A percentile compares a stretch with the other conserved stretches of the same genome.
Evolutionary conservation across 2,888 invertebrate species (phyloP).

Genomic region (Lithophane semibrunnea): DNA sequence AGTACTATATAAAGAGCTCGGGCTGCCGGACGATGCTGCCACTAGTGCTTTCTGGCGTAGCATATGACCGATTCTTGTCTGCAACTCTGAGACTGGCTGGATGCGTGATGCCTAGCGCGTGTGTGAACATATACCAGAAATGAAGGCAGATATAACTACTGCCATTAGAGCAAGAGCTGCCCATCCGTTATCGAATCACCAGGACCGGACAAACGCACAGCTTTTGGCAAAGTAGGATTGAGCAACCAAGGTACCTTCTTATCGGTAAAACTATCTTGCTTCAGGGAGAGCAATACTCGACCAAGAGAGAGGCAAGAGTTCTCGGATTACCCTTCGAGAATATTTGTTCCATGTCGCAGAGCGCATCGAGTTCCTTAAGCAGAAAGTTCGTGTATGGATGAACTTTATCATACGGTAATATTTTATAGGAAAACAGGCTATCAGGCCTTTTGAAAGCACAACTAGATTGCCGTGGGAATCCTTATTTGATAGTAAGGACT

Average conservation of each 20-base stretch:
- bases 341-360: not conserved
- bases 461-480: not conserved
- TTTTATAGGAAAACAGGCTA: too few relatives aligned
- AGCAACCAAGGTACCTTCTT: not conserved
- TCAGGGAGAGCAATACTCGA: not conserved
- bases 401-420: too few relatives aligned
- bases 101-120: not conserved
- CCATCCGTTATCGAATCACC: not conserved
- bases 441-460: not conserved
- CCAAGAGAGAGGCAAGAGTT: not conserved
- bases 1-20: too few relatives aligned
- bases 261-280: not conserved
- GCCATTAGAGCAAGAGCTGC: not conserved
- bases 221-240: not conserved
- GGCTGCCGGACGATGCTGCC: not conserved
- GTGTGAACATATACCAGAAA: not conserved
- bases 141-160: not conserved
- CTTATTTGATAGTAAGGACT: not conserved
- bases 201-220: not conserved
- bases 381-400: not conserved
- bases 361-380: slow-evolving; percentile 1
- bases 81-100: not conserved
- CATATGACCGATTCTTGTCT: too few relatives aligned
- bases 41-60: not conserved
- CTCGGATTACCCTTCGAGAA: not conserved